Evolutionary conservation across 1,140 invertebrate species (phyloP).

Genomic region (Halictus rubicundus): DNA sequence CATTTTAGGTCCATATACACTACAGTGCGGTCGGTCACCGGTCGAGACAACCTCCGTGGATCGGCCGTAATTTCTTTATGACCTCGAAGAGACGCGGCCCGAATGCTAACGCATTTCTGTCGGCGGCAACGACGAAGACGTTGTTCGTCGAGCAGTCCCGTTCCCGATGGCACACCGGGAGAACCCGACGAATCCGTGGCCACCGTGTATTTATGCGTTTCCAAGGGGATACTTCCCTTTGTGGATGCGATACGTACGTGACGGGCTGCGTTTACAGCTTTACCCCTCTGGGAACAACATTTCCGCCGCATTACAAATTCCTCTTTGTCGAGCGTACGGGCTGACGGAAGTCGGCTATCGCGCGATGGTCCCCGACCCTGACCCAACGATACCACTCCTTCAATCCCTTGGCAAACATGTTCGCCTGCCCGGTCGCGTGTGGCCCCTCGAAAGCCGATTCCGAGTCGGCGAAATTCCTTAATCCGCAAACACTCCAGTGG

Average conservation of each 20-base stretch:
- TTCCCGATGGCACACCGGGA: background rate
- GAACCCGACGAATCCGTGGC: conserved; percentile 2
- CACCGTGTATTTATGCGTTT: conserved; percentile 1
- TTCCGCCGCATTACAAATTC: conserved; percentile 66
- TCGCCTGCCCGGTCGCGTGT: too few species aligned
- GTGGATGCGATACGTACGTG: conserved; percentile 30
- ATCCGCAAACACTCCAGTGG: background rate
- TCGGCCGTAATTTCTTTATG: conserved; percentile 41
- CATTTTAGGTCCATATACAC: too few species aligned
- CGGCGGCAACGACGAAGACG: too few species aligned
- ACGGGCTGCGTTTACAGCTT: conserved; percentile 46
- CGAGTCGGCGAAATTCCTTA: background rate
- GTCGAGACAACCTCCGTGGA: background rate
- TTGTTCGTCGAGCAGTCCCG: background rate
- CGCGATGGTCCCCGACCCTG: conserved; percentile 54
- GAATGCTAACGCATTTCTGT: conserved; percentile 19
- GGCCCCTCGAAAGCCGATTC: background rate
- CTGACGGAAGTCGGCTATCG: conserved; percentile 64
- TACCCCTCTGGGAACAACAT: conserved; percentile 59
- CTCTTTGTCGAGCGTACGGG: conserved; percentile 61
- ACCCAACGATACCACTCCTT: conserved; percentile 51
- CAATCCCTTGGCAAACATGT: conserved; percentile 28
- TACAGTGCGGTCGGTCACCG: too few species aligned
- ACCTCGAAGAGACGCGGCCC: conserved; percentile 39
- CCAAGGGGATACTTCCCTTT: conserved; percentile 33